phyloP scores from a whole-genome alignment of 2,888 invertebrate genomes.

The Cremastinae sp. region DNA sequence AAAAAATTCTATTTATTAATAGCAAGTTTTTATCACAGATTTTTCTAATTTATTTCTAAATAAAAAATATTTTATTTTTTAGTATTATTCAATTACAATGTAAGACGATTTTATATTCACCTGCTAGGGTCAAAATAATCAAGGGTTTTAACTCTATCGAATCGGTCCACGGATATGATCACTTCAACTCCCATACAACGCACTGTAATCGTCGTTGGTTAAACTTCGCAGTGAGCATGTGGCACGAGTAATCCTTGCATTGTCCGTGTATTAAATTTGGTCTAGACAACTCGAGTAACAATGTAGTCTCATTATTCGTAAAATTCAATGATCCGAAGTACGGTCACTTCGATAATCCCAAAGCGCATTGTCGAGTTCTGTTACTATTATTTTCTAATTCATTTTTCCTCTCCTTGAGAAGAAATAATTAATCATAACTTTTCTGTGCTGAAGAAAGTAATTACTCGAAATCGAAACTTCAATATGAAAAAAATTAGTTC shows the following conservation, averaged over 20 bases:
- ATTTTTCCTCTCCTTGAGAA: background rate
- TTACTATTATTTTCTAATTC: background rate
- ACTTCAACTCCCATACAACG: constrained; percentile 46
- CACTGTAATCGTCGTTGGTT: constrained; percentile 47
- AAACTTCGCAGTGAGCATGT: constrained; percentile 24
- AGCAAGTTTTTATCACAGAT: no score
- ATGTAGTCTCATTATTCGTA: constrained; percentile 40
- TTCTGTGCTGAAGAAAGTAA: no score
- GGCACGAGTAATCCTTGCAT: background rate
- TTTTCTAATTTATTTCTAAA: no score
- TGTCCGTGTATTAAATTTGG: constrained; percentile 37
- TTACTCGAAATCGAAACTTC: no score
- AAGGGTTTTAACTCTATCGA: constrained; percentile 24
- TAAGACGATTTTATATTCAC: no score
- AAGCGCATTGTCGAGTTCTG: background rate
- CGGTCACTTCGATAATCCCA: constrained; percentile 26
- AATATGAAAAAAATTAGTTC: no score
- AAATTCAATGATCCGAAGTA: constrained; percentile 49
- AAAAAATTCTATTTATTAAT: no score
- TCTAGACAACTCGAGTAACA: constrained; percentile 55
- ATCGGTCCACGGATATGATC: constrained; percentile 53
- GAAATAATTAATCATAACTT: background rate
- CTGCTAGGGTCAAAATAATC: constrained; percentile 49
- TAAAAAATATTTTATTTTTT: no score
- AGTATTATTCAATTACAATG: no score